Evolutionary conservation across 2,797 vertebrate species (phyloP).

Genomic region (Paguma larvata): DNA sequence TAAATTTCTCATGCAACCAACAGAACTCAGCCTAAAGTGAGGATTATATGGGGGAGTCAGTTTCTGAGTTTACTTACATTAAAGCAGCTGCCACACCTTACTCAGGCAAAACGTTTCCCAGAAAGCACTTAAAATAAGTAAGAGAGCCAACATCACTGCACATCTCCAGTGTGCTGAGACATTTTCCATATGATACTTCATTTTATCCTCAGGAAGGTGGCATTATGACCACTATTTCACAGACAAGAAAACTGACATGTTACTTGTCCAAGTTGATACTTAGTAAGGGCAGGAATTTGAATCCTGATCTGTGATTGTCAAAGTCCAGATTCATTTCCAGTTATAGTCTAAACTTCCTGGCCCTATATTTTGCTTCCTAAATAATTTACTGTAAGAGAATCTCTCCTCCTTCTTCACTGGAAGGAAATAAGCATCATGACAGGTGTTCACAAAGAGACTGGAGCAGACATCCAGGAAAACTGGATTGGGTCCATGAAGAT

Average conservation of each 20-base stretch:
- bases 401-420: background rate
- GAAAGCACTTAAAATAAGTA: background rate
- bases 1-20: background rate
- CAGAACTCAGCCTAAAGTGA: background rate
- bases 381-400: background rate
- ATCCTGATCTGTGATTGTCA: background rate
- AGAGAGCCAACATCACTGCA: background rate
- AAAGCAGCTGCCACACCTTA: background rate
- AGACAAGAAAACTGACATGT: background rate
- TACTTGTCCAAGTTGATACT: background rate
- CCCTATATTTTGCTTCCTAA: background rate
- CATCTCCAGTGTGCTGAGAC: background rate
- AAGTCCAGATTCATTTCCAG: background rate
- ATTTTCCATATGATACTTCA: background rate
- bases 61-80: background rate
- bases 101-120: background rate
- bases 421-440: background rate
- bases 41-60: background rate
- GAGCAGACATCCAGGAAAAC: background rate
- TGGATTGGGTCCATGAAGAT: background rate
- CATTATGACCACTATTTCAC: background rate
- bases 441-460: background rate
- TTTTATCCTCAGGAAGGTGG: background rate
- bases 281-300: background rate
- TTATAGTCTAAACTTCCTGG: background rate